A percentile compares a stretch with the other conserved stretches of the same genome.
Evolutionary conservation across 2,888 invertebrate species (phyloP).

Genomic region (Epistrophe grossulariae): DNA sequence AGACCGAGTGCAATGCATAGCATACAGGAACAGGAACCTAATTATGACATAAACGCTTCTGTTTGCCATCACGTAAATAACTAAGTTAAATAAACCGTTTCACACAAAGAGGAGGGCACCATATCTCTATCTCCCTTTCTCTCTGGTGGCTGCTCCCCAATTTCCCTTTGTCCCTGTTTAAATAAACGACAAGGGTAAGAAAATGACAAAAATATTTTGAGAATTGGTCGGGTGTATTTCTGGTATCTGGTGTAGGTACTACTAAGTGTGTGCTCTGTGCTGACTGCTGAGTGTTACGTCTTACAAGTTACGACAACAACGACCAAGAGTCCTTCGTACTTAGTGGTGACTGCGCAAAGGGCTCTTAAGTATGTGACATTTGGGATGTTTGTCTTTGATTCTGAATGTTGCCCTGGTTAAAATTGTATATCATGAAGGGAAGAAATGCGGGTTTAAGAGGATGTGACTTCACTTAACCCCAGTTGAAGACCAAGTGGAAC

Average conservation of each 20-base stretch:
- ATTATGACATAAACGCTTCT: slow-evolving; percentile 74
- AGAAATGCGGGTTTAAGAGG: slow-evolving; percentile 3
- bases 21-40: slow-evolving; percentile 48
- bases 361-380: slow-evolving; percentile 67
- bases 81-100: slow-evolving; percentile 72
- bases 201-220: slow-evolving; percentile 50
- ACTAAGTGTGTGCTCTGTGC: neutral
- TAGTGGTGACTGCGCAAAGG: slow-evolving; percentile 68
- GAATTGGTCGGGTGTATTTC: slow-evolving; percentile 41
- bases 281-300: slow-evolving; percentile 35
- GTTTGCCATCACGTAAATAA: slow-evolving; percentile 73
- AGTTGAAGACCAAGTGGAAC: slow-evolving; percentile 59
- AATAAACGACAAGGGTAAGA: slow-evolving; percentile 26
- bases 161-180: slow-evolving; percentile 5
- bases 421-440: neutral
- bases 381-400: slow-evolving; percentile 67
- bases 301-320: slow-evolving; percentile 52
- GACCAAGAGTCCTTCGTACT: slow-evolving; percentile 59
- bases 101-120: slow-evolving; percentile 47
- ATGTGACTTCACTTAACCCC: slow-evolving; percentile 52
- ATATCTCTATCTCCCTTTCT: slow-evolving; percentile 21
- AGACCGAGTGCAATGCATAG: neutral
- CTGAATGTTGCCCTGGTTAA: slow-evolving; percentile 42
- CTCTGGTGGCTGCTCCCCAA: neutral
- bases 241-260: neutral